Percentiles rank a stretch among this genome's conserved stretches.
Conservation (phyloP, 1,140 invertebrate species). For the Micrasema longulum region DNA sequence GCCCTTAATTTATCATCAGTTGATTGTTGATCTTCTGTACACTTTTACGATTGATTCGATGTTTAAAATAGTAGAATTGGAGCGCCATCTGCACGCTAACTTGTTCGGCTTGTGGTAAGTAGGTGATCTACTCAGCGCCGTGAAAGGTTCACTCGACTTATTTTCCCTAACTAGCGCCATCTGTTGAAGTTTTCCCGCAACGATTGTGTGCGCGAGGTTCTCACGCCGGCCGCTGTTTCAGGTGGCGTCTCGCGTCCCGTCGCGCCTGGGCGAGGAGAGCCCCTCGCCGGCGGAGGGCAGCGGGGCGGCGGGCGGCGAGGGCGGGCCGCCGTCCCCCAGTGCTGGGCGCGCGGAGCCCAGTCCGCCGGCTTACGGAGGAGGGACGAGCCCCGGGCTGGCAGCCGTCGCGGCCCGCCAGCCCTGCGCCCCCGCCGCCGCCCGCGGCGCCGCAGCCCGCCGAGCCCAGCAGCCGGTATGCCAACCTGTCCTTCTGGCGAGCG, state of each 20-base stretch:
- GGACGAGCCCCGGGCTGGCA: constrained; percentile 62
- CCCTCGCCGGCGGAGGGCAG: constrained; percentile 57
- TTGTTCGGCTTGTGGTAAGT: too few species aligned
- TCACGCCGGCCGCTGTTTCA: constrained; percentile 47
- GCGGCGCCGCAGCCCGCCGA: constrained; percentile 19
- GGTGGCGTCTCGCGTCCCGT: constrained; percentile 59
- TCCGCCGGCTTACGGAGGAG: constrained; percentile 60
- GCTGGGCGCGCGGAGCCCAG: constrained; percentile 54
- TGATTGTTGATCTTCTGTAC: too few species aligned
- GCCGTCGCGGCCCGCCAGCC: constrained; percentile 61
- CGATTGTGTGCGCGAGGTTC: constrained; percentile 1
- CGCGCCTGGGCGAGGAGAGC: constrained; percentile 55
- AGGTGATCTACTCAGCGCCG: too few species aligned
- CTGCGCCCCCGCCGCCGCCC: constrained; percentile 59
- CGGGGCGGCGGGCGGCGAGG: constrained; percentile 49
- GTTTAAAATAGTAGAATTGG: too few species aligned
- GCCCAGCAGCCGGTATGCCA: constrained; percentile 72
- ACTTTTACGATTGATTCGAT: too few species aligned
- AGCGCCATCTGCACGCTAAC: too few species aligned
- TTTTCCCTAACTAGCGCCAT: constrained; percentile 18
- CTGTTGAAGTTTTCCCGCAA: constrained; percentile 13
- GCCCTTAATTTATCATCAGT: too few species aligned
- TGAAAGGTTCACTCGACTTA: too few species aligned
- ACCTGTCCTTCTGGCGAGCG: constrained; percentile 88
- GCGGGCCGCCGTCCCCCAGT: constrained; percentile 55